Percentiles rank a stretch among this genome's conserved stretches.
These are phyloP conservation scores for Subanguina moxae DNA, from an alignment of 1,140 invertebrate species.

Conservation along the genomic window DNA sequence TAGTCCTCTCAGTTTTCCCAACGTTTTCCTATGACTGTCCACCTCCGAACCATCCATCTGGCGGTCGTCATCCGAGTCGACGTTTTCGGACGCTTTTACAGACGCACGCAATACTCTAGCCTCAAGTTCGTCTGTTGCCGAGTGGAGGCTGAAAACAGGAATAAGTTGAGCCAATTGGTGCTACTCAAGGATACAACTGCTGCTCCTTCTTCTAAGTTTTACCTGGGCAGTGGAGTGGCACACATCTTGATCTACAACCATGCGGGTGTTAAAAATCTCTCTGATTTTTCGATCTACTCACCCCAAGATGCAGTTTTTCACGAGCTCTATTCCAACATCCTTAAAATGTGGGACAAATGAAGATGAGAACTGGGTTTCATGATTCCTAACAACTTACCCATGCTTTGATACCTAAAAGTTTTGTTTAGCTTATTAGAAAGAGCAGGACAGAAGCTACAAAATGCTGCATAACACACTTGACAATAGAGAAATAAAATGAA, in stretches of 20 bases:
- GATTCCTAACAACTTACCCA: conserved; percentile 10
- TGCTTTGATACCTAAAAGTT: too few species aligned
- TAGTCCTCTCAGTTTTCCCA: conserved; percentile 29
- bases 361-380: too few species aligned
- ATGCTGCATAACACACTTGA: too few species aligned
- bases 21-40: conserved; percentile 13
- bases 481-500: too few species aligned
- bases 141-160: neutral
- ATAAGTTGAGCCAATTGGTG: conserved; percentile 14
- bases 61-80: conserved; percentile 21
- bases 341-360: neutral
- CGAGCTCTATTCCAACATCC: conserved; percentile 35
- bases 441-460: too few species aligned
- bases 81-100: conserved; percentile 11
- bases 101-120: conserved; percentile 7
- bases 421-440: neutral
- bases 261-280: too few species aligned
- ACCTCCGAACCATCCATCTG: conserved; percentile 6
- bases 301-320: conserved; percentile 34
- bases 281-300: neutral
- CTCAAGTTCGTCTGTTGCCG: conserved; percentile 23
- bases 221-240: conserved; percentile 23
- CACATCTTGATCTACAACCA: conserved; percentile 11
- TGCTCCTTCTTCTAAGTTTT: neutral
- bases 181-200: conserved; percentile 11